Conservation (phyloP, 2,113 vertebrate species). For the Oryzias javanicus region DNA sequence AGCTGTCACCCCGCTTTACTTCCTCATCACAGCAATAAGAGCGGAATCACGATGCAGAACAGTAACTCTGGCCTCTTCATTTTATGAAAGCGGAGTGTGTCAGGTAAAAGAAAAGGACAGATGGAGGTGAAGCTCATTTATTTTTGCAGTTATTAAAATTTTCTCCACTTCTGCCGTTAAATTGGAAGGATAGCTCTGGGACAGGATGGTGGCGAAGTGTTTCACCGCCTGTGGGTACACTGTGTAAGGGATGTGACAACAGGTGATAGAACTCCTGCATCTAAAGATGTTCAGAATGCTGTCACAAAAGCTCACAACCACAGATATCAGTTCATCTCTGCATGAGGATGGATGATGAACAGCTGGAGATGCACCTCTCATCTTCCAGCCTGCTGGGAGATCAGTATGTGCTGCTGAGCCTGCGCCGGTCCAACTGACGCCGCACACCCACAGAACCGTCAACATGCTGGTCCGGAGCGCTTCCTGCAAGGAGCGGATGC, state of each 20-base stretch:
- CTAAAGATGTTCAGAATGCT: slow-evolving; percentile 61
- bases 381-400: slow-evolving; percentile 36
- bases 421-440: slow-evolving; percentile 44
- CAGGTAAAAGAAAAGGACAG: slow-evolving; percentile 45
- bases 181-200: slow-evolving; percentile 8
- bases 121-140: slow-evolving; percentile 64
- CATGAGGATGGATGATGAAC: slow-evolving; percentile 29
- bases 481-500: not conserved
- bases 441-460: slow-evolving; percentile 40
- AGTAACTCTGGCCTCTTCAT: slow-evolving; percentile 25
- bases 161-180: slow-evolving; percentile 18
- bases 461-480: slow-evolving; percentile 12
- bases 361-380: slow-evolving; percentile 46
- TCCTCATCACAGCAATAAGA: slow-evolving; percentile 50
- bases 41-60: slow-evolving; percentile 55
- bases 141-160: slow-evolving; percentile 48
- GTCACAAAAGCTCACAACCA: slow-evolving; percentile 53
- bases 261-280: slow-evolving; percentile 40
- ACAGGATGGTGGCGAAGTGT: not conserved
- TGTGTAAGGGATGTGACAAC: slow-evolving; percentile 34
- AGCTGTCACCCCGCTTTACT: slow-evolving; percentile 47
- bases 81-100: slow-evolving; percentile 29
- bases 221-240: slow-evolving; percentile 10
- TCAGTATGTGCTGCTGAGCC: slow-evolving; percentile 2
- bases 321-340: slow-evolving; percentile 50